Percentiles rank a stretch among this genome's conserved stretches.
Conservation (phyloP, 2,797 vertebrate species). For the Xerus rutilus region DNA sequence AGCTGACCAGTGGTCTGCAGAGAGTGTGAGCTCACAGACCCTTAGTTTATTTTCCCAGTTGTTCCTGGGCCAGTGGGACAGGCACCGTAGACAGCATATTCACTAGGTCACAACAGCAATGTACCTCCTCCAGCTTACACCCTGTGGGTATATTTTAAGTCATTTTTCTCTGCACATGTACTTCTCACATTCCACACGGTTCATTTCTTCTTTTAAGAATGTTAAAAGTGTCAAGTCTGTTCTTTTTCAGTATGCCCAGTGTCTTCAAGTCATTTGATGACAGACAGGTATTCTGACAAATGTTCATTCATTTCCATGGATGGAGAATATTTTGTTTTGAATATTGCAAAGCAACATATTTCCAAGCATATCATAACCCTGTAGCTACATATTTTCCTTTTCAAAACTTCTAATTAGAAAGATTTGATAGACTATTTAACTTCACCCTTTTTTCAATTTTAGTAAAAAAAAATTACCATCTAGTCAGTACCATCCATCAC, state of each 20-base stretch:
- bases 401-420: neutral
- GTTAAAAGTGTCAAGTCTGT: neutral
- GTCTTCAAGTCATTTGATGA: neutral
- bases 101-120: neutral
- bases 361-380: neutral
- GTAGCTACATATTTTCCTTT: neutral
- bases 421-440: neutral
- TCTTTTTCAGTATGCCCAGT: neutral
- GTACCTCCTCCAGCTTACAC: neutral
- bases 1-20: neutral
- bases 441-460: neutral
- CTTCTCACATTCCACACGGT: neutral
- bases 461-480: neutral
- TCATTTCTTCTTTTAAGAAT: neutral
- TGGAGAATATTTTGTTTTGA: conserved; percentile 38
- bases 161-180: neutral
- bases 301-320: neutral
- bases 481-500: neutral
- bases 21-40: neutral
- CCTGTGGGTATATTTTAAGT: neutral
- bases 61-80: neutral
- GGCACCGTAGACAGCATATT: neutral
- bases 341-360: neutral
- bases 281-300: neutral
- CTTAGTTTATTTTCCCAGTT: neutral